These are phyloP conservation scores for Theretra japonica DNA, from an alignment of 2,888 invertebrate species.

Conservation along the genomic window DNA sequence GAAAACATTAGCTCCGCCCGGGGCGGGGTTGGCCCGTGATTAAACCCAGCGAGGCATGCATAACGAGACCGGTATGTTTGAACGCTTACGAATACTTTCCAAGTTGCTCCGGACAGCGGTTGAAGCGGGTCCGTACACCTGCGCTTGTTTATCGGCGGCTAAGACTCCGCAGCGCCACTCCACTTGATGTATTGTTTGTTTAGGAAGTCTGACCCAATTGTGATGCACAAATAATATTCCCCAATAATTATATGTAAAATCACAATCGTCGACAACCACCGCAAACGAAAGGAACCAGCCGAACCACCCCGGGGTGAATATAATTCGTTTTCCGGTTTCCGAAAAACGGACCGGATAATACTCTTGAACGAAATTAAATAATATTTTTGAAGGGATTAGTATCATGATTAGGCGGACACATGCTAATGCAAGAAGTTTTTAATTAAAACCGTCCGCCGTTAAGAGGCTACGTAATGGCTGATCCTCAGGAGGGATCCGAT, in stretches of 20 bases:
- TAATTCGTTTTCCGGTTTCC: constrained; percentile 39
- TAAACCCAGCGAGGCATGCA: constrained; percentile 82
- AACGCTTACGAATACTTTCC: constrained; percentile 80
- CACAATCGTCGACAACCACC: not conserved
- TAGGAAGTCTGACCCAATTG: constrained; percentile 73
- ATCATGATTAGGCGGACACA: constrained; percentile 76
- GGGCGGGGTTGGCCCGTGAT: constrained; percentile 75
- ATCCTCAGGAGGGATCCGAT: constrained; percentile 80
- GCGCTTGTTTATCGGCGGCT: constrained; percentile 72
- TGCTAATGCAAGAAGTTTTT: constrained; percentile 84
- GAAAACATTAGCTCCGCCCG: constrained; percentile 77
- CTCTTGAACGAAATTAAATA: constrained; percentile 70
- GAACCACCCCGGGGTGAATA: constrained; percentile 41
- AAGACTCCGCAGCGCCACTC: constrained; percentile 61
- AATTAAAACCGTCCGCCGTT: constrained; percentile 83
- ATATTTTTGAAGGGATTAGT: constrained; percentile 78
- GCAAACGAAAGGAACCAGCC: not conserved
- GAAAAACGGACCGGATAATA: constrained; percentile 45
- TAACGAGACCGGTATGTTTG: constrained; percentile 81
- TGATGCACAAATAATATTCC: constrained; percentile 67
- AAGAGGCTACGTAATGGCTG: constrained; percentile 83
- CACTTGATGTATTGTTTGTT: constrained; percentile 69
- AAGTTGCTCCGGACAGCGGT: constrained; percentile 73
- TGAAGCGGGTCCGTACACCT: constrained; percentile 70
- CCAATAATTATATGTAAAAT: constrained; percentile 9